Percentiles rank a stretch among this genome's conserved stretches.
Evolutionary conservation across 2,113 vertebrate species (phyloP).

Genomic region (Progne subis): DNA sequence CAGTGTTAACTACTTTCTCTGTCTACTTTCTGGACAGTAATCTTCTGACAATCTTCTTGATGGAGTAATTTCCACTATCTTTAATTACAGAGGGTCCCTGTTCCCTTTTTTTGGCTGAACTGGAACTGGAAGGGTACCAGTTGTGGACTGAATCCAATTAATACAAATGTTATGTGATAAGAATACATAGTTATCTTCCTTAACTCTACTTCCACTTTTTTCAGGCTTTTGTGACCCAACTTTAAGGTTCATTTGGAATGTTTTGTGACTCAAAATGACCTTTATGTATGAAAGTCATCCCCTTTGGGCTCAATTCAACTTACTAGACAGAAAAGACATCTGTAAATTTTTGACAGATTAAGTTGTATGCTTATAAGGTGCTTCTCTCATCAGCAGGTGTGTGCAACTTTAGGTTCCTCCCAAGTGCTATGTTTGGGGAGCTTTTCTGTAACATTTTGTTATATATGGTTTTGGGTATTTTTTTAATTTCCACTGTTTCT

Average conservation of each 20-base stretch:
- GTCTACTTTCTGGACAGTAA: not conserved
- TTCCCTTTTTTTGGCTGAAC: not conserved
- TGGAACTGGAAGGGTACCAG: not conserved
- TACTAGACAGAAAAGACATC: not conserved
- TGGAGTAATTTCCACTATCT: not conserved
- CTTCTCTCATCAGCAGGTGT: not conserved
- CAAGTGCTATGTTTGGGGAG: not conserved
- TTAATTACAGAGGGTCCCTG: not conserved
- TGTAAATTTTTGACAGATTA: not conserved
- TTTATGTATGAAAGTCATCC: not conserved
- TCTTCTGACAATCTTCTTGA: not conserved
- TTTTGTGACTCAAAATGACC: not conserved
- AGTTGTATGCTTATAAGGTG: not conserved
- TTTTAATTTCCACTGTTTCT: not conserved
- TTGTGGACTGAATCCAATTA: not conserved
- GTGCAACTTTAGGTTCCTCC: not conserved
- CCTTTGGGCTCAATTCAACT: not conserved
- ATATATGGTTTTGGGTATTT: not conserved
- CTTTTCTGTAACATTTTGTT: not conserved
- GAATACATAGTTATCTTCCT: not conserved
- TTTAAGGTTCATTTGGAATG: not conserved
- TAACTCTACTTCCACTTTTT: not conserved
- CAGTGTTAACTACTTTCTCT: not conserved
- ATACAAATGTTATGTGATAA: not conserved
- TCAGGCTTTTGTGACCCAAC: not conserved